phyloP scores from a whole-genome alignment of 2,888 invertebrate species.

The Norana najaformis region DNA sequence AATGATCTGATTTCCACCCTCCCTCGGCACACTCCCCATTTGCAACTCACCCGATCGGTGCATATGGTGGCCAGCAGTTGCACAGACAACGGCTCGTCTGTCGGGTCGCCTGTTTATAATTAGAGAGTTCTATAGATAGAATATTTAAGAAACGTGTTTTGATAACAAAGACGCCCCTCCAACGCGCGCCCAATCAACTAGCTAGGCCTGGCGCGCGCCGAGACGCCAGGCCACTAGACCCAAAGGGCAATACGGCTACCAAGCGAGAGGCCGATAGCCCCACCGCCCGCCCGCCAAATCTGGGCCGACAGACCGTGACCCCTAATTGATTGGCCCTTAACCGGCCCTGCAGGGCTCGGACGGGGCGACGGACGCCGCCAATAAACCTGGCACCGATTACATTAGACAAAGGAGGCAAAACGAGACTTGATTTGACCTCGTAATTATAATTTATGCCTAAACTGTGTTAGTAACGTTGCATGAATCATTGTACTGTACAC shows the following conservation, averaged over 20 bases:
- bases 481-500: background rate
- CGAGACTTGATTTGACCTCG: slow-evolving; percentile 13
- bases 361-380: background rate
- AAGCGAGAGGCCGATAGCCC: background rate
- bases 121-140: slow-evolving; percentile 10
- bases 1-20: background rate
- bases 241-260: background rate
- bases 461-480: background rate
- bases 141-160: slow-evolving; percentile 13
- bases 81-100: background rate
- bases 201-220: slow-evolving; percentile 13
- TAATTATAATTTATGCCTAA: slow-evolving; percentile 13
- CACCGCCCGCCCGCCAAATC: background rate
- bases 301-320: slow-evolving; percentile 13
- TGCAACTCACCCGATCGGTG: background rate
- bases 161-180: background rate
- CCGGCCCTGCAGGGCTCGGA: background rate
- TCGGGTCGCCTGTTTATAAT: background rate
- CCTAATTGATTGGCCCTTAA: background rate
- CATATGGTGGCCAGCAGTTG: background rate
- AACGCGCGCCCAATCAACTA: background rate
- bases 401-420: background rate
- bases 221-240: background rate
- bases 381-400: slow-evolving; percentile 13
- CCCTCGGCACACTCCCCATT: background rate